These are phyloP conservation scores for Coelopa frigida DNA, from an alignment of 1,140 invertebrate species.

Conservation along the genomic window DNA sequence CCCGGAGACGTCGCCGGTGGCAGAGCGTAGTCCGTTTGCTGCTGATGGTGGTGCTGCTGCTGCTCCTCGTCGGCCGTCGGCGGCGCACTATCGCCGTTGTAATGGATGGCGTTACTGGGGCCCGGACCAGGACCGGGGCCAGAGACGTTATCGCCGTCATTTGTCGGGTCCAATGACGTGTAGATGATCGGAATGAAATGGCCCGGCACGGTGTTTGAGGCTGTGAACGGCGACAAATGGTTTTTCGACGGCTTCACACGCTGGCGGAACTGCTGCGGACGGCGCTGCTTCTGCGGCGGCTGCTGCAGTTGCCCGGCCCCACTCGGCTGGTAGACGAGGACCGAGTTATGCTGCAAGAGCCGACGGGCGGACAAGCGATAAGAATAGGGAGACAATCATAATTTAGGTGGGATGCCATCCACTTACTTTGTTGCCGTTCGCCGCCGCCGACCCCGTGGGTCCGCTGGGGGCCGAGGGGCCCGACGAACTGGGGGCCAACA, in stretches of 20 bases:
- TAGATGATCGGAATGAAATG: constrained; percentile 43
- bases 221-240: constrained; percentile 43
- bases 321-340: no score
- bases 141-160: constrained; percentile 19
- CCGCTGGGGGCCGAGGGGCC: constrained; percentile 6
- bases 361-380: background rate
- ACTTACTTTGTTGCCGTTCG: constrained; percentile 7
- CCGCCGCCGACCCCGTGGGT: constrained; percentile 4
- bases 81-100: constrained; percentile 7
- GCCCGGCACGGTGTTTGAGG: constrained; percentile 42
- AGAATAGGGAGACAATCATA: no score
- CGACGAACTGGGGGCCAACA: constrained; percentile 6
- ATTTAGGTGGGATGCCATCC: no score
- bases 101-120: constrained; percentile 6
- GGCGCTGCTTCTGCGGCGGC: constrained; percentile 18
- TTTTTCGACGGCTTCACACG: constrained; percentile 41
- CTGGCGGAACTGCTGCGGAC: constrained; percentile 20
- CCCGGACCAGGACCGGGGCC: no score
- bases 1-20: constrained; percentile 10
- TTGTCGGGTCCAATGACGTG: constrained; percentile 31
- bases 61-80: no score
- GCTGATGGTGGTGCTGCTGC: constrained; percentile 2
- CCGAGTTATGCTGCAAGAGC: constrained; percentile 17
- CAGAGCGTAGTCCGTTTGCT: no score
- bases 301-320: no score